Evolutionary conservation across 2,888 invertebrate species (phyloP).

Genomic region (Brassicogethes aeneus): DNA sequence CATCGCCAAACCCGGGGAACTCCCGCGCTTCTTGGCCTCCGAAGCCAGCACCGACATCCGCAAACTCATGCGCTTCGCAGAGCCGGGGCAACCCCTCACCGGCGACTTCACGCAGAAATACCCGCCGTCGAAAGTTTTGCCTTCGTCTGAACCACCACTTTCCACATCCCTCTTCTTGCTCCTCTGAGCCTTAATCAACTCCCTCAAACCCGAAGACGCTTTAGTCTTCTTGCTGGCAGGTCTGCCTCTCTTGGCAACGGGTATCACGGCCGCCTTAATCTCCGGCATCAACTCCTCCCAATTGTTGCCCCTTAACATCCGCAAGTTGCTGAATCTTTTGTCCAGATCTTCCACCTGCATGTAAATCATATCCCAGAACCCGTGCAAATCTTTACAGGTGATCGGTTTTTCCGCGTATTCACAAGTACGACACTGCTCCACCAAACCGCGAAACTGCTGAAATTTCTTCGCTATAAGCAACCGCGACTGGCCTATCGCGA

Average conservation of each 20-base stretch:
- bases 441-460: slow-evolving; percentile 60
- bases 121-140: slow-evolving; percentile 4
- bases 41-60: slow-evolving; percentile 12
- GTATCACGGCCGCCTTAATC: too few relatives aligned
- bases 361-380: slow-evolving; percentile 82
- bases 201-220: slow-evolving; percentile 23
- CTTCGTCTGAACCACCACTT: slow-evolving; percentile 5
- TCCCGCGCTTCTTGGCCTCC: slow-evolving; percentile 8
- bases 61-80: slow-evolving; percentile 10
- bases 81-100: neutral
- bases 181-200: slow-evolving; percentile 27
- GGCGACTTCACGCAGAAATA: slow-evolving; percentile 1
- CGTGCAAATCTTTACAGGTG: slow-evolving; percentile 64
- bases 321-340: slow-evolving; percentile 48
- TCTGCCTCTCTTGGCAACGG: slow-evolving; percentile 9
- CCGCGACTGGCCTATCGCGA: slow-evolving; percentile 70
- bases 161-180: slow-evolving; percentile 15
- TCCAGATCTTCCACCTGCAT: slow-evolving; percentile 66
- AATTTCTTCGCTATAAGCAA: slow-evolving; percentile 69
- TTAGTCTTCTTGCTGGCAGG: slow-evolving; percentile 13
- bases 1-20: slow-evolving; percentile 26
- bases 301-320: slow-evolving; percentile 39
- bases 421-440: slow-evolving; percentile 40
- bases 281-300: slow-evolving; percentile 47
- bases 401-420: slow-evolving; percentile 45